Percentiles rank a stretch among this genome's conserved stretches.
These are phyloP conservation scores for Acronicta leporina DNA, from an alignment of 2,888 invertebrate species.

Conservation along the genomic window DNA sequence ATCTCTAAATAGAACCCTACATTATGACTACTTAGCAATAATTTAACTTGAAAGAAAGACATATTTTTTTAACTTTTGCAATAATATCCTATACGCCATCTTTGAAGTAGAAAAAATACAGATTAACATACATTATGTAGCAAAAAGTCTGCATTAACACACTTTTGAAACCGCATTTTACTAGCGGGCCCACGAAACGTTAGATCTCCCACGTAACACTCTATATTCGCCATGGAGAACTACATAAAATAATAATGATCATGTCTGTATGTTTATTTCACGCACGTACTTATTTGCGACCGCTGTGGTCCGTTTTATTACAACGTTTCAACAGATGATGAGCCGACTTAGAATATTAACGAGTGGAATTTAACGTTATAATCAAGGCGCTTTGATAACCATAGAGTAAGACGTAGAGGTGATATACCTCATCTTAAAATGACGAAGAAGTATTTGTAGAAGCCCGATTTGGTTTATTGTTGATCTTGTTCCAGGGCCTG, in stretches of 20 bases:
- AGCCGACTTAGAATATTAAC: constrained; percentile 53
- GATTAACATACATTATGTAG: background rate
- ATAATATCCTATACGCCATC: no score
- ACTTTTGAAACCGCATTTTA: constrained; percentile 12
- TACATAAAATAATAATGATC: constrained; percentile 52
- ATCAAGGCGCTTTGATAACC: constrained; percentile 39
- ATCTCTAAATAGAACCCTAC: no score
- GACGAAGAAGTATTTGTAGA: background rate
- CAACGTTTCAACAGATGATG: constrained; percentile 57
- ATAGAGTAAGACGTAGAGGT: constrained; percentile 19
- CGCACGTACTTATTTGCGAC: constrained; percentile 51
- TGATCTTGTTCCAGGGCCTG: no score
- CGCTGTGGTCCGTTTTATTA: constrained; percentile 59
- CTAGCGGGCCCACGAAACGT: constrained; percentile 16
- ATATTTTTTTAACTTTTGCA: no score
- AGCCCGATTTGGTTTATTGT: background rate
- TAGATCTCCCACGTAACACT: constrained; percentile 34
- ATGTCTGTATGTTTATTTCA: constrained; percentile 46
- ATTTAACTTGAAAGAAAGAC: no score
- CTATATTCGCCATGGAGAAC: constrained; percentile 38
- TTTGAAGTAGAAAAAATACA: no score
- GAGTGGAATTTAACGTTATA: constrained; percentile 54
- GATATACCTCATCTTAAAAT: background rate
- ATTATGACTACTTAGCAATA: no score
- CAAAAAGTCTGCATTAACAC: background rate